Evolutionary conservation across 2,888 invertebrate genomes (phyloP).

Genomic region (Nematopogon swammerdamellus): DNA sequence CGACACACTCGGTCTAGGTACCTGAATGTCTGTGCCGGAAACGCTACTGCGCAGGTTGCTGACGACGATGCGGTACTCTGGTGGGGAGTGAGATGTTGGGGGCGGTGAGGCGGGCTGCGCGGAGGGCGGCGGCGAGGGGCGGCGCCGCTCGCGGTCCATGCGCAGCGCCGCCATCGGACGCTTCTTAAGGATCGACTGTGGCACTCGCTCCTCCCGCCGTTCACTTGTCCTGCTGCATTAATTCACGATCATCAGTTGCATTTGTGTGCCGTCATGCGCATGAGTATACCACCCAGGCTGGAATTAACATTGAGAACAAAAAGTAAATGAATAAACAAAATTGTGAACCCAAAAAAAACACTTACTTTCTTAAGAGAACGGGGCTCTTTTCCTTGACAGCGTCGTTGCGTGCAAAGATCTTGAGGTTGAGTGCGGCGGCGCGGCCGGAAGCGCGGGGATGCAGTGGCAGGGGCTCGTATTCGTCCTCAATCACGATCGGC

Average conservation of each 20-base stretch:
- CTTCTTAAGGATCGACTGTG: conserved; percentile 49
- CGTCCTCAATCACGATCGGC: neutral
- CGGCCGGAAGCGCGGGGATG: neutral
- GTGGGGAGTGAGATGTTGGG: conserved; percentile 31
- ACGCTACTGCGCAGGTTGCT: conserved; percentile 86
- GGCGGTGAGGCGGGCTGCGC: conserved; percentile 33
- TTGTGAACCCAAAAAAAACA: neutral
- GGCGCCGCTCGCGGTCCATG: conserved; percentile 17
- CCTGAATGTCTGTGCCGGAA: conserved; percentile 87
- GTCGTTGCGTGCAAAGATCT: neutral
- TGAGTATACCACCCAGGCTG: too few species aligned
- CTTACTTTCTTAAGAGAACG: neutral
- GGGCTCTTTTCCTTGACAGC: neutral
- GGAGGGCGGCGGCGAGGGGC: conserved; percentile 19
- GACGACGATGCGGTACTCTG: conserved; percentile 83
- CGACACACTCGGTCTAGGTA: too few species aligned
- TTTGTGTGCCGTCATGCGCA: too few species aligned
- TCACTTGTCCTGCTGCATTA: neutral
- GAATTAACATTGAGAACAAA: too few species aligned
- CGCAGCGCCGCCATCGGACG: conserved; percentile 42
- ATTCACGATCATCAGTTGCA: neutral
- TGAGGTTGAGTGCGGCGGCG: neutral
- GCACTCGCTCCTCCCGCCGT: conserved; percentile 21
- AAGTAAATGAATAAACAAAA: too few species aligned
- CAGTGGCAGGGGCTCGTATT: neutral